A percentile compares a stretch with the other conserved stretches of the same genome.
phyloP scores from a whole-genome alignment of 2,113 vertebrate species.

The Rhipidura dahli region DNA sequence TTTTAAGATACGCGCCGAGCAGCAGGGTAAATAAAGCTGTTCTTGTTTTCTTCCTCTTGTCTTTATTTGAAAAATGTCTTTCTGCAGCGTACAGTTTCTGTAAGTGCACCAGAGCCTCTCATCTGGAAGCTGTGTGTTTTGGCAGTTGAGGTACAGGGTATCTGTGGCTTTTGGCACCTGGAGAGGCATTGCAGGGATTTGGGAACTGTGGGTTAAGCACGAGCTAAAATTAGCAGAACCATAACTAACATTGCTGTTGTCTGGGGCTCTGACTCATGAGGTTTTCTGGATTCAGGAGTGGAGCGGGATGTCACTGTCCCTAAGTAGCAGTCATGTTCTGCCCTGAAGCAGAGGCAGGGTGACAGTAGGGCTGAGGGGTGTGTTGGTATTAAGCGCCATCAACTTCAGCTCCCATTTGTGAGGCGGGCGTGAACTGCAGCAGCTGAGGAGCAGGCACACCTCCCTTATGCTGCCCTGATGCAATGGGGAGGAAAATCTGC shows the following conservation, averaged over 20 bases:
- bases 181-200: neutral
- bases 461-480: neutral
- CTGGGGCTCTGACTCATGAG: neutral
- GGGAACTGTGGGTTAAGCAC: neutral
- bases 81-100: neutral
- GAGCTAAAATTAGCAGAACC: constrained; percentile 39
- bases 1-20: neutral
- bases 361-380: neutral
- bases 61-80: neutral
- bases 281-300: neutral
- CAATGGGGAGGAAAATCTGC: neutral
- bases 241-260: neutral
- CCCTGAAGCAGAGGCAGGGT: neutral
- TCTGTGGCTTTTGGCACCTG: constrained; percentile 34
- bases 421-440: neutral
- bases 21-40: neutral
- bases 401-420: neutral
- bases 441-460: accelerated
- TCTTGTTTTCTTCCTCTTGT: neutral
- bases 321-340: neutral
- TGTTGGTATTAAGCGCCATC: neutral
- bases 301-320: neutral
- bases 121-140: neutral
- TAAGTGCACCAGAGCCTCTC: neutral
- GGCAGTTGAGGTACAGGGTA: neutral